phyloP scores from a whole-genome alignment of 2,797 vertebrate species.

The Lutjanus argentimaculatus region DNA sequence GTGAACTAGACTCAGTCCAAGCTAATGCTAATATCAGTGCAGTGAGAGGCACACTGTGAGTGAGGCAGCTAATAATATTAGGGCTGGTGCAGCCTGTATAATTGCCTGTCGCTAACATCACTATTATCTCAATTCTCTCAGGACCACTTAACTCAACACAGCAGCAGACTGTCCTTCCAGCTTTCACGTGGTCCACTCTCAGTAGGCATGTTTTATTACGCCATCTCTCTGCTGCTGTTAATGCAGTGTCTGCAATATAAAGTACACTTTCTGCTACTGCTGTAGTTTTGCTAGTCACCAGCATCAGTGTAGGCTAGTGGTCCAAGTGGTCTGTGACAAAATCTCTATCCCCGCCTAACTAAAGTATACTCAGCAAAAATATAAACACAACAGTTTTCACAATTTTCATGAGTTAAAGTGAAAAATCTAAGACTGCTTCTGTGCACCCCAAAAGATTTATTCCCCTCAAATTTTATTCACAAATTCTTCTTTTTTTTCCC shows the following conservation, averaged over 20 bases:
- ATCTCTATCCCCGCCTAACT: too few relatives aligned
- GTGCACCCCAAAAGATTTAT: too few relatives aligned
- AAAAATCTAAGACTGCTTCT: too few relatives aligned
- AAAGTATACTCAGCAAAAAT: neutral
- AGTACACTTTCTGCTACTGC: conserved; percentile 10
- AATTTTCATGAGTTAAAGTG: too few relatives aligned
- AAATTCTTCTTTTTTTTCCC: too few relatives aligned
- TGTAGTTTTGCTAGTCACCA: neutral
- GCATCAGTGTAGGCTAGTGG: neutral
- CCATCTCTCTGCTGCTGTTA: conserved; percentile 32
- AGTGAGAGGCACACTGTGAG: conserved; percentile 13
- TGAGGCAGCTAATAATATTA: conserved; percentile 29
- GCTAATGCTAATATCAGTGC: neutral
- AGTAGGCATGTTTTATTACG: conserved; percentile 44
- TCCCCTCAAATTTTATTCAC: too few relatives aligned
- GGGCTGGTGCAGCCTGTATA: conserved; percentile 41
- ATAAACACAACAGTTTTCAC: too few relatives aligned
- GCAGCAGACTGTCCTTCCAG: conserved; percentile 49
- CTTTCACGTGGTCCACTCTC: conserved; percentile 48
- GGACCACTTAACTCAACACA: conserved; percentile 53
- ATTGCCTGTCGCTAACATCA: conserved; percentile 53
- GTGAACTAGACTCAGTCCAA: neutral
- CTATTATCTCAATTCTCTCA: conserved; percentile 55
- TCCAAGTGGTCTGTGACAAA: neutral
- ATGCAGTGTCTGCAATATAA: conserved; percentile 20